Percentiles rank a stretch among this genome's conserved stretches.
Conservation (phyloP, 2,113 vertebrate species). For the Hoplias malabaricus region DNA sequence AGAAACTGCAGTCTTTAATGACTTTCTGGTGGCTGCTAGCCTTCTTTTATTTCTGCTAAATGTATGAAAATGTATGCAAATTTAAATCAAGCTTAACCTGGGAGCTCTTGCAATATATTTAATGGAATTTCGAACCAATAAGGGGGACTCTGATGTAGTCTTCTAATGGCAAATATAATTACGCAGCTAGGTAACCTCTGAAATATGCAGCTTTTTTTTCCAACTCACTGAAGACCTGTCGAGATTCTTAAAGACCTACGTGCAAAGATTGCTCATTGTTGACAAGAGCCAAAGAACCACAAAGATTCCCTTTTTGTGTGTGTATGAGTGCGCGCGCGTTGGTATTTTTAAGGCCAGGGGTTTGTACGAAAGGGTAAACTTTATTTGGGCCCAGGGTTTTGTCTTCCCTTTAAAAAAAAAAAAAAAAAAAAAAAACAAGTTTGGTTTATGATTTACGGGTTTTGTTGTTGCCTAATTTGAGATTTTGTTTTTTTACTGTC, state of each 20-base stretch:
- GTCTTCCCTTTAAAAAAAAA: not conserved
- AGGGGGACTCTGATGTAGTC: constrained; percentile 77
- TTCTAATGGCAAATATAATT: constrained; percentile 90
- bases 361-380: not conserved
- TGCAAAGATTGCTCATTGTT: constrained; percentile 39
- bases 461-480: too few relatives aligned
- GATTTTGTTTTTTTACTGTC: too few relatives aligned
- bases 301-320: constrained; percentile 33
- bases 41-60: constrained; percentile 99
- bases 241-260: constrained; percentile 61
- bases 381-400: not conserved
- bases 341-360: constrained; percentile 11
- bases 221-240: constrained; percentile 62
- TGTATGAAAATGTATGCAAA: constrained; percentile 99
- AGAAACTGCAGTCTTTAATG: constrained; percentile 90
- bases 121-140: constrained; percentile 98
- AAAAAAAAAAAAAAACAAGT: not conserved
- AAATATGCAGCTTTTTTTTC: constrained; percentile 74
- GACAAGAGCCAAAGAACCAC: constrained; percentile 34
- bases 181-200: constrained; percentile 78
- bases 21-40: constrained; percentile 90
- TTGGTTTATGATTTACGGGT: too few relatives aligned
- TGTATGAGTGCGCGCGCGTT: too few relatives aligned
- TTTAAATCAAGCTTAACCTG: constrained; percentile 99
- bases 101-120: constrained; percentile 94